A percentile compares a stretch with the other conserved stretches of the same genome.
Evolutionary conservation across 2,797 vertebrate genomes (phyloP).

Genomic region (Octomys mimax): DNA sequence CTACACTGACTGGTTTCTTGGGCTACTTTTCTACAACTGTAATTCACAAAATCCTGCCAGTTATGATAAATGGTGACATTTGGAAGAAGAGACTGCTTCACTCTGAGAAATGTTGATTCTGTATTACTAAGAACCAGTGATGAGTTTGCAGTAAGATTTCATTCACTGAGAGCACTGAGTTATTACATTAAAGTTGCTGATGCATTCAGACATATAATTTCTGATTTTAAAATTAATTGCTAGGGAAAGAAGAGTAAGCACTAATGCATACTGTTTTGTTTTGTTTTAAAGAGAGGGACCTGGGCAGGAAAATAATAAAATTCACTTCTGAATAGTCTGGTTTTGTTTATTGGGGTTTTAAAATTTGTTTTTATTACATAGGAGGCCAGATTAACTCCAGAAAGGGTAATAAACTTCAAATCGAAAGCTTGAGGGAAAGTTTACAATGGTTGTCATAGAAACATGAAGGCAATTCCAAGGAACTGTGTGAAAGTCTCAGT

Average conservation of each 20-base stretch:
- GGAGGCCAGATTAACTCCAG: not conserved
- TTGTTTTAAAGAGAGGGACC: not conserved
- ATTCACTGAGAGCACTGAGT: not conserved
- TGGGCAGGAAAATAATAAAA: not conserved
- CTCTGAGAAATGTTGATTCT: not conserved
- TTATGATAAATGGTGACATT: not conserved
- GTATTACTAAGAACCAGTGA: not conserved
- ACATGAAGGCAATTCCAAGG: not conserved
- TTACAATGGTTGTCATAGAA: not conserved
- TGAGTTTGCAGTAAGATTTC: not conserved
- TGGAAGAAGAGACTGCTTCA: not conserved
- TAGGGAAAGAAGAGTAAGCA: not conserved
- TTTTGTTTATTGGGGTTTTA: not conserved
- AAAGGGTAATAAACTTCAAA: not conserved
- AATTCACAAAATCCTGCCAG: not conserved
- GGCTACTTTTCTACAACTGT: not conserved
- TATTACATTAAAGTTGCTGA: not conserved
- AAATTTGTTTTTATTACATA: not conserved
- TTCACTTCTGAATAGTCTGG: not conserved
- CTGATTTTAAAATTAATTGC: constrained; percentile 10
- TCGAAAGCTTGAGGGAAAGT: not conserved
- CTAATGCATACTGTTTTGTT: not conserved
- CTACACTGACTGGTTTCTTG: not conserved
- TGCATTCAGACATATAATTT: not conserved
- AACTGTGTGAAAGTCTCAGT: not conserved